A percentile compares a stretch with the other conserved stretches of the same genome.
Conservation (phyloP, 2,888 invertebrate genomes). For the Drosophila subquinaria region DNA sequence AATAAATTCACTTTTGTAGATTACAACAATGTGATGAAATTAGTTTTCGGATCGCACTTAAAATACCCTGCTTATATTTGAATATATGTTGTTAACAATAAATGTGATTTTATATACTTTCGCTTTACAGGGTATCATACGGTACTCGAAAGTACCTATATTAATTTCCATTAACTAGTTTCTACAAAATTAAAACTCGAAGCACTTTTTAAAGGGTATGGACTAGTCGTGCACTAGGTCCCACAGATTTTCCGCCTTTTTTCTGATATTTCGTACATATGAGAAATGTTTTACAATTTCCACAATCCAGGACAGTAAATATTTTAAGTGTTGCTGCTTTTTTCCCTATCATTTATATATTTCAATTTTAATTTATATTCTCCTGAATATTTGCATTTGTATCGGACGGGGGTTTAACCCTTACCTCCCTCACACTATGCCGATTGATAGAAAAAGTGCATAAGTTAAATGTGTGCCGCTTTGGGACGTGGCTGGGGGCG, state of each 20-base stretch:
- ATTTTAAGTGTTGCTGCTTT: slow-evolving; percentile 67
- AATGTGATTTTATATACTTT: neutral
- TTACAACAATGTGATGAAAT: slow-evolving; percentile 64
- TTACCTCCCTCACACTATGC: neutral
- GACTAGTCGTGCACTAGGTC: neutral
- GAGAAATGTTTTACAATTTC: slow-evolving; percentile 76
- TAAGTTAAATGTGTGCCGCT: slow-evolving; percentile 47
- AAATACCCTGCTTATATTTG: neutral
- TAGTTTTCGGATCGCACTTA: slow-evolving; percentile 10
- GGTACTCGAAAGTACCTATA: too few species aligned
- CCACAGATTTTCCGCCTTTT: neutral
- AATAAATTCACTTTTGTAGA: slow-evolving; percentile 60
- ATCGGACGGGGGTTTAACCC: neutral
- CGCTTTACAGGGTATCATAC: too few species aligned
- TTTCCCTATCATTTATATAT: slow-evolving; percentile 67
- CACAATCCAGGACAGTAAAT: slow-evolving; percentile 69
- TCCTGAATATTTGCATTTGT: slow-evolving; percentile 45
- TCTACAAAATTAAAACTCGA: too few species aligned
- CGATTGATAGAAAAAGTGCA: slow-evolving; percentile 48
- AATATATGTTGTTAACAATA: neutral
- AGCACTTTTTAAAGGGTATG: neutral
- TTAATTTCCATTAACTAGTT: too few species aligned
- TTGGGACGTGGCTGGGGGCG: slow-evolving; percentile 7
- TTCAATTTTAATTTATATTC: slow-evolving; percentile 78
- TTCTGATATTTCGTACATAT: slow-evolving; percentile 34